Conservation (phyloP, 2,113 vertebrate species). For the Recurvirostra avosetta region DNA sequence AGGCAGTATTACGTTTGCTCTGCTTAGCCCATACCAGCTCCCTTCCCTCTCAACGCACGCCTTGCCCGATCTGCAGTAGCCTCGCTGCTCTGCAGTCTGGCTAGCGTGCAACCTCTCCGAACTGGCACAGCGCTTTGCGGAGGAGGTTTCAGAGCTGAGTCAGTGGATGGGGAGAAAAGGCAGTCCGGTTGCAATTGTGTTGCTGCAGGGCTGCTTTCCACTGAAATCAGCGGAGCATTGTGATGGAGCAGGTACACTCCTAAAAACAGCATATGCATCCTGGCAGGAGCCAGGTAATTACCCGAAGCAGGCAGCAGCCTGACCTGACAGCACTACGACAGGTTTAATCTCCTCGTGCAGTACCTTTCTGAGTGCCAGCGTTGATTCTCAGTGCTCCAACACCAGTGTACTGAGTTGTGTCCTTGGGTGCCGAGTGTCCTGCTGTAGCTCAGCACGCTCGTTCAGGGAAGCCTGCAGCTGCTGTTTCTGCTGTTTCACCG, state of each 20-base stretch:
- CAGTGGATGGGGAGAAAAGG: background rate
- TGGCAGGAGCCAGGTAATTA: background rate
- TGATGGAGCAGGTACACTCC: background rate
- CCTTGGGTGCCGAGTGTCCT: slow-evolving; percentile 56
- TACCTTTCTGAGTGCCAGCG: slow-evolving; percentile 71
- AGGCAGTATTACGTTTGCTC: fast-evolving
- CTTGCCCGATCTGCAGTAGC: fast-evolving
- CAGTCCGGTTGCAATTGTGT: too few species aligned
- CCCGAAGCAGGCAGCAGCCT: background rate
- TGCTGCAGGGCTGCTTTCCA: background rate
- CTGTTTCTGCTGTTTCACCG: slow-evolving; percentile 55
- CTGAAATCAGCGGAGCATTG: background rate
- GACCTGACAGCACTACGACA: background rate
- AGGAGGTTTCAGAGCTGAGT: background rate
- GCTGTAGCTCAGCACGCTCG: slow-evolving; percentile 30
- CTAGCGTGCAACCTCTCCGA: fast-evolving
- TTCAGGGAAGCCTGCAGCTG: slow-evolving; percentile 47
- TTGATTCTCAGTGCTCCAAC: slow-evolving; percentile 61
- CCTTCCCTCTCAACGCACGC: background rate
- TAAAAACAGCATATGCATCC: background rate
- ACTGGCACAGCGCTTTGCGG: background rate
- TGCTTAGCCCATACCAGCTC: background rate
- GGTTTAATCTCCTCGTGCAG: background rate
- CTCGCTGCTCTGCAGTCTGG: background rate
- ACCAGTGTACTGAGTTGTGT: slow-evolving; percentile 58